Percentiles rank a stretch among this genome's conserved stretches.
These are phyloP conservation scores for Trachelus troglodyta DNA, from an alignment of 2,888 invertebrate species.

Conservation along the genomic window DNA sequence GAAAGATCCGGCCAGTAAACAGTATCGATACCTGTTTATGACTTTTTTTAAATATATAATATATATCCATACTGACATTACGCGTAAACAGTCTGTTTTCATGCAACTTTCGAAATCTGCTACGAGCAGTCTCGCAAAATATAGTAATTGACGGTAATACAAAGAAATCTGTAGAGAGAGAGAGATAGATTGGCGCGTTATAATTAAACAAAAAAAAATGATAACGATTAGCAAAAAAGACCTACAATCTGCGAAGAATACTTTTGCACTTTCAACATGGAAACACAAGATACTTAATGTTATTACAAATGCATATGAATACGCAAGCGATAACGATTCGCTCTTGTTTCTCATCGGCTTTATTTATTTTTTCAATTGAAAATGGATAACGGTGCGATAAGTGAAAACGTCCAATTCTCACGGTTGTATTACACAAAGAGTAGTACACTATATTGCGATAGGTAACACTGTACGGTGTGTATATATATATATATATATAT, in stretches of 20 bases:
- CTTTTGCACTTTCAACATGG: not conserved
- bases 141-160: not conserved
- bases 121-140: not conserved
- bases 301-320: too few relatives aligned
- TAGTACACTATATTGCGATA: too few relatives aligned
- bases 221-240: not conserved
- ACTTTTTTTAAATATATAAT: not conserved
- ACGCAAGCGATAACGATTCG: too few relatives aligned
- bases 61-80: not conserved
- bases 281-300: not conserved
- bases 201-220: not conserved
- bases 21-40: not conserved
- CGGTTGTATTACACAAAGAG: too few relatives aligned
- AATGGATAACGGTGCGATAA: too few relatives aligned
- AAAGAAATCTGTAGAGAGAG: not conserved
- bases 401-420: too few relatives aligned
- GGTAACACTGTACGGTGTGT: too few relatives aligned
- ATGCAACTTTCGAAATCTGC: not conserved
- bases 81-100: not conserved
- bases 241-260: not conserved
- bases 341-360: too few relatives aligned
- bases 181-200: not conserved
- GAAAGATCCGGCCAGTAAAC: not conserved
- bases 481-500: too few relatives aligned
- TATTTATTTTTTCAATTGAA: too few relatives aligned